Conservation (phyloP, 2,888 invertebrate genomes). For the Epicampocera succincta region DNA sequence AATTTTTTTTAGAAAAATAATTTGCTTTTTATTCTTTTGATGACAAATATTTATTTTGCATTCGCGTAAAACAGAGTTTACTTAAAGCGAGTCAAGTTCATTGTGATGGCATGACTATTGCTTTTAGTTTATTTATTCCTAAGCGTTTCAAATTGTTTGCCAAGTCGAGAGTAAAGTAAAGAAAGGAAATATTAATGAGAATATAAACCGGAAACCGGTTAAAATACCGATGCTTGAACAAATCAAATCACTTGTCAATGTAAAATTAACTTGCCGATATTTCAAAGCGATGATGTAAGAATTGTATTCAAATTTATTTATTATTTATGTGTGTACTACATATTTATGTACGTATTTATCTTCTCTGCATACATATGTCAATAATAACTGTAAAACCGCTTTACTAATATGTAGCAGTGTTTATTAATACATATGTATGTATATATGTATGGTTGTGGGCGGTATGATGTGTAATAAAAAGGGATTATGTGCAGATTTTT, state of each 20-base stretch:
- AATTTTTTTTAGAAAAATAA: neutral
- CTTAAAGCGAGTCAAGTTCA: constrained; percentile 5
- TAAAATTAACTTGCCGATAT: constrained; percentile 24
- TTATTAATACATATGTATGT: too few species aligned
- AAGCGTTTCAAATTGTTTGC: constrained; percentile 34
- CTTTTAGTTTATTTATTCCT: neutral
- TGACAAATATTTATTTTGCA: neutral
- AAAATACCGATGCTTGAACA: constrained; percentile 33
- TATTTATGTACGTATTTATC: neutral
- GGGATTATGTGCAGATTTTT: constrained; percentile 12
- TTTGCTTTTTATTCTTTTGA: constrained; percentile 1
- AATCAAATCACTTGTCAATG: constrained; percentile 48
- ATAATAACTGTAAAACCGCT: too few species aligned
- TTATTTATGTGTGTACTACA: neutral
- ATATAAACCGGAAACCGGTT: constrained; percentile 58
- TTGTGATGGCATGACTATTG: constrained; percentile 28
- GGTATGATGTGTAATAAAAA: constrained; percentile 34
- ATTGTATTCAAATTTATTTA: neutral
- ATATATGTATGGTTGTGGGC: constrained; percentile 20
- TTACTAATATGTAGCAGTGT: too few species aligned
- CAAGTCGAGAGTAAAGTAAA: constrained; percentile 31
- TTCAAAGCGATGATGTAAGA: constrained; percentile 37
- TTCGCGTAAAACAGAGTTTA: neutral
- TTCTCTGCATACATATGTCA: too few species aligned
- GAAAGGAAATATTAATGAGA: constrained; percentile 10